Conservation (phyloP, 1,140 invertebrate genomes). For the Pissodes strobi region DNA sequence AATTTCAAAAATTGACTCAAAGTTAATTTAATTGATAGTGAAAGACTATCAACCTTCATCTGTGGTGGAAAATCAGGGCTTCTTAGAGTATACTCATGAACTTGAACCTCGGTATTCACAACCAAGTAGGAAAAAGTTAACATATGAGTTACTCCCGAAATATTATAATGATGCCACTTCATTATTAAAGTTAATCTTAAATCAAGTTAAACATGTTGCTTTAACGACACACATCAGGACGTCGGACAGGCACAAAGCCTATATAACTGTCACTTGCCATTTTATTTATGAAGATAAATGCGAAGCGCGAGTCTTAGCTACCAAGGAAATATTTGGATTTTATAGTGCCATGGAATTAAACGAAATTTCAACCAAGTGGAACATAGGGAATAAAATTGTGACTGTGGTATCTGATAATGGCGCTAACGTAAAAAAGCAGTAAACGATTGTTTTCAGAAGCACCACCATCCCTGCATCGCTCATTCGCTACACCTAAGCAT, state of each 20-base stretch:
- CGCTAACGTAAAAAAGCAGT: slow-evolving; percentile 19
- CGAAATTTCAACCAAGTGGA: background rate
- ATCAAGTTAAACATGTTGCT: slow-evolving; percentile 15
- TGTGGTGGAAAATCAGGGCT: slow-evolving; percentile 19
- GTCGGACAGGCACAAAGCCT: slow-evolving; percentile 27
- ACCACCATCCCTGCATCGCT: slow-evolving; percentile 54
- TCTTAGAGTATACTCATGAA: slow-evolving; percentile 18
- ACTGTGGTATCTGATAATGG: slow-evolving; percentile 17
- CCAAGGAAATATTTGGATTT: slow-evolving; percentile 14
- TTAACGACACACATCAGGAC: slow-evolving; percentile 35
- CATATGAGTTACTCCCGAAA: slow-evolving; percentile 1
- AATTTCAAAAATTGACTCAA: background rate
- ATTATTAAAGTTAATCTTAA: slow-evolving; percentile 11
- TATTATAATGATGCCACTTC: background rate
- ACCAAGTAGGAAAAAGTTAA: slow-evolving; percentile 27
- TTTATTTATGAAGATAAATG: slow-evolving; percentile 28
- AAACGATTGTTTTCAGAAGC: slow-evolving; percentile 46
- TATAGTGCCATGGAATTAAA: slow-evolving; percentile 2
- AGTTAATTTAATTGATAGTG: background rate
- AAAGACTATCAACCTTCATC: slow-evolving; percentile 3
- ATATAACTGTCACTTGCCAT: slow-evolving; percentile 26
- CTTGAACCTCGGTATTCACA: slow-evolving; percentile 23
- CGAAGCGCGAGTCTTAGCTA: slow-evolving; percentile 8
- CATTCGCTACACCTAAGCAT: slow-evolving; percentile 33
- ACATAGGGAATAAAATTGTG: slow-evolving; percentile 16